phyloP scores from a whole-genome alignment of 2,797 vertebrate genomes.

The Platyrinchus mystaceus region DNA sequence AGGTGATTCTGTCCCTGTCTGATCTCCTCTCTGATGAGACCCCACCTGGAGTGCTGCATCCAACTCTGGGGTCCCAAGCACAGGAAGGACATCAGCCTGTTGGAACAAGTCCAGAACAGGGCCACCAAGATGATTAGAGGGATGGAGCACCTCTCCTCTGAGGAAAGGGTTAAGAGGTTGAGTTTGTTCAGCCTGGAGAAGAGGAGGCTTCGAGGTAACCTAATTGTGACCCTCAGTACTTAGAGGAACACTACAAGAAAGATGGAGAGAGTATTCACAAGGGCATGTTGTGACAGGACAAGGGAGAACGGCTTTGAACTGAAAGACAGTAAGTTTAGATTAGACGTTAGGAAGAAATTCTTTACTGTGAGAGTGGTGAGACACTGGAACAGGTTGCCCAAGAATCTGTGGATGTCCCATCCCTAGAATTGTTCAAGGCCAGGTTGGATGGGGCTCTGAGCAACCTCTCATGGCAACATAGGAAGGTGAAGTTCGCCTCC shows the following conservation, averaged over 20 bases:
- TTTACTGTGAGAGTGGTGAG: neutral
- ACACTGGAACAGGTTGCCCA: neutral
- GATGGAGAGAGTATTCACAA: neutral
- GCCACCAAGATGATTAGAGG: neutral
- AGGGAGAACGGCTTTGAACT: neutral
- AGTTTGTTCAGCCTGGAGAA: neutral
- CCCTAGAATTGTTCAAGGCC: neutral
- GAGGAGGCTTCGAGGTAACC: neutral
- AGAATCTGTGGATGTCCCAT: neutral
- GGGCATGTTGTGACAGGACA: neutral
- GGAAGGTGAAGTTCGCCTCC: neutral
- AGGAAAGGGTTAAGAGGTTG: neutral
- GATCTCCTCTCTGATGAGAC: neutral
- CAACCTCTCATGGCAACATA: rapidly evolving
- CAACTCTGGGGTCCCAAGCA: neutral
- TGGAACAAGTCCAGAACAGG: neutral
- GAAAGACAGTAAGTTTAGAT: neutral
- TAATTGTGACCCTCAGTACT: neutral
- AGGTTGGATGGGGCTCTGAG: neutral
- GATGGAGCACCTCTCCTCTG: neutral
- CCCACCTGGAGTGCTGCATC: rapidly evolving
- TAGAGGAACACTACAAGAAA: neutral
- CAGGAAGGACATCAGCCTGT: rapidly evolving
- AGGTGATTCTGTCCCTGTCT: neutral
- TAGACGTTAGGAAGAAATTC: neutral